Evolutionary conservation across 2,888 invertebrate species (phyloP).

Genomic region (Heliconius aoede): DNA sequence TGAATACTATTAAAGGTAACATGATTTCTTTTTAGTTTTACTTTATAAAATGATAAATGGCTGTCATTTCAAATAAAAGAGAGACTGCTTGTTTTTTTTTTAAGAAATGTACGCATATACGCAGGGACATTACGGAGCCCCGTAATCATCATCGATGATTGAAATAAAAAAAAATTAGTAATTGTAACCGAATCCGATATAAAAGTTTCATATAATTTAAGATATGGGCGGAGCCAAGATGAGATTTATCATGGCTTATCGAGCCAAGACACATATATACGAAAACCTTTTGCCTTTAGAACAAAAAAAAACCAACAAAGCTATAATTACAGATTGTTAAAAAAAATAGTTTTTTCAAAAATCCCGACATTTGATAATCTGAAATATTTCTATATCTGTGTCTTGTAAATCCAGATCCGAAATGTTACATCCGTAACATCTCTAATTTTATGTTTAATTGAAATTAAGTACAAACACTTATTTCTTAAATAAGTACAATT

Average conservation of each 20-base stretch:
- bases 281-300: too few relatives aligned
- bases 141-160: neutral
- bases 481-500: conserved; percentile 10
- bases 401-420: neutral
- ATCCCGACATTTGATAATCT: too few relatives aligned
- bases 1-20: conserved; percentile 28
- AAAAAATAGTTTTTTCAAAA: too few relatives aligned
- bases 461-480: conserved; percentile 3
- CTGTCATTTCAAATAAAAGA: neutral
- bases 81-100: neutral
- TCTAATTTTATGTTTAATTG: neutral
- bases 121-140: neutral
- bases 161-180: neutral
- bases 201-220: too few relatives aligned
- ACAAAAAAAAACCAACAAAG: too few relatives aligned
- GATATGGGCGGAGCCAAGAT: too few relatives aligned
- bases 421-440: conserved; percentile 1
- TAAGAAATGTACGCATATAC: neutral
- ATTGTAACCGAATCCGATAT: too few relatives aligned
- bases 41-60: conserved; percentile 3
- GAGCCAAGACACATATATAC: too few relatives aligned
- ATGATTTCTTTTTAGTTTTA: neutral
- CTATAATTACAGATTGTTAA: too few relatives aligned
- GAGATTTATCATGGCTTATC: too few relatives aligned
- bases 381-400: neutral